phyloP scores from a whole-genome alignment of 1,140 invertebrate species.

The Pachyrhynchus sulphureomaculatus region DNA sequence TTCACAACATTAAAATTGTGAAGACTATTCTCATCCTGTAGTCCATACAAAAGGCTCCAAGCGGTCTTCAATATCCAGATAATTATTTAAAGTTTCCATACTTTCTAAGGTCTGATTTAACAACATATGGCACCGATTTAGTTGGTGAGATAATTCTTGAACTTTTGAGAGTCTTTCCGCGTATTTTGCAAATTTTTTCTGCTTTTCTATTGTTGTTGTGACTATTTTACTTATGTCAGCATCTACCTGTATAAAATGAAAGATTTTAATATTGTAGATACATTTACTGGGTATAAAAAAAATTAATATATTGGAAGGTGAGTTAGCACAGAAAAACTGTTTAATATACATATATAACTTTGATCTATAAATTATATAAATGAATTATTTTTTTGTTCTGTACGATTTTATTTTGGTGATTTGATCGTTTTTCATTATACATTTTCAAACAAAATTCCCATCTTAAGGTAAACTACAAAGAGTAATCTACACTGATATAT shows the following conservation, averaged over 20 bases:
- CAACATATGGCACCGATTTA: conserved; percentile 78
- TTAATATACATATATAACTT: no score
- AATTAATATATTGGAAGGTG: no score
- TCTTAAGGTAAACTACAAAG: no score
- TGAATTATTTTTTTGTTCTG: no score
- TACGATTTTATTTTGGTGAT: no score
- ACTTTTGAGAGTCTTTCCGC: conserved; percentile 82
- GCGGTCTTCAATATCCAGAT: conserved; percentile 79
- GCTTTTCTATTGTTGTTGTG: conserved; percentile 70
- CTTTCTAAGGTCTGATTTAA: conserved; percentile 84
- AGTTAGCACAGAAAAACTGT: no score
- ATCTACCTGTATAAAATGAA: conserved; percentile 62
- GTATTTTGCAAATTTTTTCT: conserved; percentile 80
- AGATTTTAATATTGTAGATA: background rate
- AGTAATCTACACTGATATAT: no score
- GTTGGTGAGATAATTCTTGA: conserved; percentile 72
- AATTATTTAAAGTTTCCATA: conserved; percentile 81
- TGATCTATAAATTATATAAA: no score
- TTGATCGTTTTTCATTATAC: no score
- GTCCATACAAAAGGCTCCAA: conserved; percentile 91
- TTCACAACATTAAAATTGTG: background rate
- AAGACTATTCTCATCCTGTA: conserved; percentile 61
- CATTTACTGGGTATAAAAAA: background rate
- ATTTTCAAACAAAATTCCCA: no score
- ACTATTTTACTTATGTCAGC: conserved; percentile 71